Evolutionary conservation across 2,888 invertebrate genomes (phyloP).

Genomic region (Volucella inflata): DNA sequence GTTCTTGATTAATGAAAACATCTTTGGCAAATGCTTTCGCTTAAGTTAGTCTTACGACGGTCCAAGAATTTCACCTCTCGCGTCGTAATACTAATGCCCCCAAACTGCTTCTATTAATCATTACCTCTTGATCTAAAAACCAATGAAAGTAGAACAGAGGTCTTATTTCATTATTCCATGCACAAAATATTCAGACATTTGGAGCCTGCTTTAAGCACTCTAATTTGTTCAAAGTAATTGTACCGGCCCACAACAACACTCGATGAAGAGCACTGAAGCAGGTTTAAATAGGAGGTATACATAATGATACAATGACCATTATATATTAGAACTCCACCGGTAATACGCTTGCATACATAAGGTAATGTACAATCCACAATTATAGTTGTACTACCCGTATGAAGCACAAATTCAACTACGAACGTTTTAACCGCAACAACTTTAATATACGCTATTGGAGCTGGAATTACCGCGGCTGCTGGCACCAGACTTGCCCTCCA

Average conservation of each 20-base stretch:
- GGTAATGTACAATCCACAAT: constrained; percentile 58
- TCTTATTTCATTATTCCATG: too few relatives aligned
- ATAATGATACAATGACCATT: too few relatives aligned
- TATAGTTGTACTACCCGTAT: constrained; percentile 47
- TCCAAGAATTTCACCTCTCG: constrained; percentile 76
- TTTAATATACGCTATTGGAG: constrained; percentile 9
- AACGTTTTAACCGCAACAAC: constrained; percentile 1
- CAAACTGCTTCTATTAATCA: too few relatives aligned
- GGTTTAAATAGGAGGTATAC: too few relatives aligned
- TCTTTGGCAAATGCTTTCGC: constrained; percentile 76
- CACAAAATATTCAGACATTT: too few relatives aligned
- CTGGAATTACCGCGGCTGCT: constrained; percentile 55
- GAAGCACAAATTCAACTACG: too few relatives aligned
- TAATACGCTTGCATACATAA: constrained; percentile 62
- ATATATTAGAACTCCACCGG: constrained; percentile 57
- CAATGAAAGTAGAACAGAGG: too few relatives aligned
- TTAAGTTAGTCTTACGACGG: constrained; percentile 75
- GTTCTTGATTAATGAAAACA: constrained; percentile 77
- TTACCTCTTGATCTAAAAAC: too few relatives aligned
- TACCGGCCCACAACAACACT: too few relatives aligned
- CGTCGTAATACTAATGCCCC: constrained; percentile 76
- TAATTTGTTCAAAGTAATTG: too few relatives aligned
- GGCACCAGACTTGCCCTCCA: constrained; percentile 67
- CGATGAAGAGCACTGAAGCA: too few relatives aligned
- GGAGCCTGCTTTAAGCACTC: too few relatives aligned